phyloP scores from a whole-genome alignment of 2,113 vertebrate species.

The Clupea harengus region DNA sequence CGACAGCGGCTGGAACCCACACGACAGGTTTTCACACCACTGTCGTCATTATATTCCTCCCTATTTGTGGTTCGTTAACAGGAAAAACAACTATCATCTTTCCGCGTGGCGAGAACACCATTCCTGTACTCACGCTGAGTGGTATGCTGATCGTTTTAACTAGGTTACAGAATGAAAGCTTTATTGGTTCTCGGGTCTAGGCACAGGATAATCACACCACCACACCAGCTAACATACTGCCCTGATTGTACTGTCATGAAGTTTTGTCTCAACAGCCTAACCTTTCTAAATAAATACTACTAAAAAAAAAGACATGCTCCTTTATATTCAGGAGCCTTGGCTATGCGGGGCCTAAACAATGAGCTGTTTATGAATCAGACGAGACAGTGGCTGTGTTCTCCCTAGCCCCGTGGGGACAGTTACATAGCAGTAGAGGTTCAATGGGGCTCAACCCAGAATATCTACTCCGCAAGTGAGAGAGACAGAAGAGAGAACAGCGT shows the following conservation, averaged over 20 bases:
- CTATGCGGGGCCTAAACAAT: conserved; percentile 59
- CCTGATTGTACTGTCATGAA: conserved; percentile 10
- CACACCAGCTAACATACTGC: background rate
- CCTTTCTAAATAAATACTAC: conserved; percentile 60
- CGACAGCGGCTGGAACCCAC: background rate
- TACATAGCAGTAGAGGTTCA: conserved; percentile 42
- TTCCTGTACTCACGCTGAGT: background rate
- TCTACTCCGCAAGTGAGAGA: background rate
- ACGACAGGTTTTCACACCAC: background rate
- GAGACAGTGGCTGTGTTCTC: conserved; percentile 59
- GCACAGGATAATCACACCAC: background rate
- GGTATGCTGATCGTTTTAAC: background rate
- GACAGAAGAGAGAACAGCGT: background rate
- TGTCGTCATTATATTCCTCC: background rate
- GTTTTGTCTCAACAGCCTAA: conserved; percentile 43
- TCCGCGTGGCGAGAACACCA: background rate
- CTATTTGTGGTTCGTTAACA: background rate
- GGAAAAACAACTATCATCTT: background rate
- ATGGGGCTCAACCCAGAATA: conserved; percentile 5
- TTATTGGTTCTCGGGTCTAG: background rate
- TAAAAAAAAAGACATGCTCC: conserved; percentile 56
- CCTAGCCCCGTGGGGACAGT: conserved; percentile 43
- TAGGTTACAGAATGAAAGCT: background rate
- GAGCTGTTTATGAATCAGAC: conserved; percentile 64
- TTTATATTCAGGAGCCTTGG: conserved; percentile 53